Evolutionary conservation across 2,888 invertebrate genomes (phyloP).

Genomic region (Glyphotaelius pellucidus): DNA sequence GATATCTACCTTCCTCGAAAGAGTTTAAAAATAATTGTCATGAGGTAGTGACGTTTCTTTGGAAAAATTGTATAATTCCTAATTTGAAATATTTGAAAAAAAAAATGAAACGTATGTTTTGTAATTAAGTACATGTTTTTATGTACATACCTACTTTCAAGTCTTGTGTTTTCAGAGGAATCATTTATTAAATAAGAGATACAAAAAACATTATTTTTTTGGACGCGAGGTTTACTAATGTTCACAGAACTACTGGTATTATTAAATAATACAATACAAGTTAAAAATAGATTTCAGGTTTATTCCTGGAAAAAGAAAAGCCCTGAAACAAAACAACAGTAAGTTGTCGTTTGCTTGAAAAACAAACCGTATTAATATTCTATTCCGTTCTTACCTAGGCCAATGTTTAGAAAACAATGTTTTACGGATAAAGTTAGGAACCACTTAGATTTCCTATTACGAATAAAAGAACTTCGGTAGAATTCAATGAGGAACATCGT

Average conservation of each 20-base stretch:
- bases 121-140: too few relatives aligned
- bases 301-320: neutral
- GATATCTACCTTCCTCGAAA: too few relatives aligned
- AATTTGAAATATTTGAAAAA: too few relatives aligned
- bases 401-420: neutral
- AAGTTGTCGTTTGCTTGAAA: neutral
- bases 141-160: too few relatives aligned
- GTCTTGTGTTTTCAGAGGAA: too few relatives aligned
- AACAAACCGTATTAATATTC: neutral
- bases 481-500: neutral
- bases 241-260: neutral
- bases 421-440: conserved; percentile 3
- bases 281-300: neutral
- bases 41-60: too few relatives aligned
- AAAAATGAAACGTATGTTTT: too few relatives aligned
- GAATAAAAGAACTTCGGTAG: neutral
- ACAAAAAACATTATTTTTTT: too few relatives aligned
- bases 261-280: neutral
- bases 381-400: neutral
- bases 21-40: too few relatives aligned
- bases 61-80: too few relatives aligned
- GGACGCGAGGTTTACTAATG: too few relatives aligned
- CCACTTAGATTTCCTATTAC: neutral
- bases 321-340: neutral
- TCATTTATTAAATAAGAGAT: too few relatives aligned